Evolutionary conservation across 2,797 vertebrate species (phyloP), one percentile per base, ranked within the genome.

Genomic region (Sphenopsis melanotis): DNA sequence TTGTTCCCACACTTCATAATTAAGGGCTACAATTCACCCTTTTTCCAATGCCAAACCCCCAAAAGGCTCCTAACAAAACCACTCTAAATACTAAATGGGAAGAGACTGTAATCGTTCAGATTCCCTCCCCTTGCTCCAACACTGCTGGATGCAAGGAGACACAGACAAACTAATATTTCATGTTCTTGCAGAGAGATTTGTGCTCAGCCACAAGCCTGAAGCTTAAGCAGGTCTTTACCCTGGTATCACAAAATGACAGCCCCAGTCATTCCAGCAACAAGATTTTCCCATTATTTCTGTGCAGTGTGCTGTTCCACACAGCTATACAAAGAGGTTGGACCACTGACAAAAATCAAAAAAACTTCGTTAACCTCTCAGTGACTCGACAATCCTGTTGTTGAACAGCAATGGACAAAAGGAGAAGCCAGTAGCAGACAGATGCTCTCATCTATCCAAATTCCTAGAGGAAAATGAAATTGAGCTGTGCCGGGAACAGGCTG

Each of bases 231-330:
- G n/a, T 83, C 75, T 96, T 93, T 83, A 69, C 52, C 44, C 79
- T 47, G n/a, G 39, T 41, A 77, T 46, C 76, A 13, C 59, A 80
- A 90, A 90, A 72, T 52, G 49, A 95, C 84, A 92, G 66, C 30
- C 80, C 24, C 0, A 0, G 76, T 79, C 83, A 94, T 74, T 77
- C 30, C 87, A 88, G n/a, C 77, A 79, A 11, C 57, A 80, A 92
- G 79, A 91, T 91, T 75, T 93, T 63, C 71, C 85, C 87, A 93
- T 97, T 96, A 84, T 90, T 94, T 91, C 94, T 96, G 94, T 89
- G 93, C 95, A 97, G 50, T 41, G 66, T 82, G 56, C 93, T 93
- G 89, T 89, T 95, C 6, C 4, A 81, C 76, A 63, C 39, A 75
- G n/a, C 74, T 21, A 64, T 17, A 95, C 94, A 96, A 95, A 96